Evolutionary conservation across 2,888 invertebrate genomes (phyloP).

Genomic region (Macrophya annulata): DNA sequence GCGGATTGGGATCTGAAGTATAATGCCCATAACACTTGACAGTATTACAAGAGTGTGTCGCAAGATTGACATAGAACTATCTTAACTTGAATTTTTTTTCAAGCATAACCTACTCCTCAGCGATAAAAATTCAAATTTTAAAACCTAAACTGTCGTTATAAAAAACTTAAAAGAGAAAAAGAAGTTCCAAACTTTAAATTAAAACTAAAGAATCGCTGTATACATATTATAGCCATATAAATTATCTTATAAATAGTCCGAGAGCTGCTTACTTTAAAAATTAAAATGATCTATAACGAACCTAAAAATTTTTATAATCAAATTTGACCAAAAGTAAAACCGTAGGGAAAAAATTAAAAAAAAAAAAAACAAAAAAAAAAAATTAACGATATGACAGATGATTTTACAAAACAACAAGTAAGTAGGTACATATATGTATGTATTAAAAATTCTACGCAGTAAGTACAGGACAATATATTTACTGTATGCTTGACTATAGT

Average conservation of each 20-base stretch:
- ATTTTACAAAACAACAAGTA: too few species aligned
- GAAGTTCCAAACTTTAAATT: neutral
- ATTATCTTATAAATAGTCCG: constrained; percentile 9
- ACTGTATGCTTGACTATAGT: neutral
- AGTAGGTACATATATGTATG: too few species aligned
- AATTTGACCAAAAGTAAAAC: neutral
- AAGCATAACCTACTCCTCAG: neutral
- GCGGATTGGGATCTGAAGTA: neutral
- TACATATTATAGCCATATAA: neutral
- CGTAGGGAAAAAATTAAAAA: neutral
- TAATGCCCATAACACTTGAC: neutral
- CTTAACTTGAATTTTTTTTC: neutral
- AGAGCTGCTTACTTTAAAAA: neutral
- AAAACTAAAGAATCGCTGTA: neutral
- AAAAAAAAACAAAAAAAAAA: too few species aligned
- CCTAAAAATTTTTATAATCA: neutral
- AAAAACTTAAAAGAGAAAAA: neutral
- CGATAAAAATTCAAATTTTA: constrained; percentile 44
- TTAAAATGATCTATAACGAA: neutral
- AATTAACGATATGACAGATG: too few species aligned
- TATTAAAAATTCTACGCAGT: too few species aligned
- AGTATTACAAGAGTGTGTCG: neutral
- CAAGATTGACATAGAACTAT: neutral
- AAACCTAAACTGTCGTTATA: constrained; percentile 13
- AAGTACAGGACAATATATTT: too few species aligned